A percentile compares a stretch with the other conserved stretches of the same genome.
These are phyloP conservation scores for Dreissena polymorpha DNA, from an alignment of 1,140 invertebrate species.

Conservation along the genomic window DNA sequence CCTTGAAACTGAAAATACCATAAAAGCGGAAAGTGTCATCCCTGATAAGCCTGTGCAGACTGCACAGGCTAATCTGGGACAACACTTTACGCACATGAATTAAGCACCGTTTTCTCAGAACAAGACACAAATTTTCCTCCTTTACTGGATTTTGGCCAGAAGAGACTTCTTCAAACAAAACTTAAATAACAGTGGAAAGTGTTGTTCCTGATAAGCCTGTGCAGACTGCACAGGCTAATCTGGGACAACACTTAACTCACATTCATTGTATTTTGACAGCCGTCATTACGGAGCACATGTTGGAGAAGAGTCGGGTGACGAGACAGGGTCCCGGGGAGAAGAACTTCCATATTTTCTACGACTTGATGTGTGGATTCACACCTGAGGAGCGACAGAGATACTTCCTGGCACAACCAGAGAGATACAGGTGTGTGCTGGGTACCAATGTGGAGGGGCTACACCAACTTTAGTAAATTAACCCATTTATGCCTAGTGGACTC, in stretches of 20 bases:
- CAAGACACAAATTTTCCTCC: too few species aligned
- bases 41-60: too few species aligned
- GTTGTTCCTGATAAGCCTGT: not conserved
- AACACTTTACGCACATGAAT: too few species aligned
- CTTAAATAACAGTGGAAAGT: not conserved
- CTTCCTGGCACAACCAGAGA: constrained; percentile 61
- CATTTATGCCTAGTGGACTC: too few species aligned
- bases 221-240: not conserved
- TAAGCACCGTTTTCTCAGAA: too few species aligned
- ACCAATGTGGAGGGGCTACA: not conserved
- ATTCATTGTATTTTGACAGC: constrained; percentile 52
- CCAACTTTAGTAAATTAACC: too few species aligned
- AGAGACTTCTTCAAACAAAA: not conserved
- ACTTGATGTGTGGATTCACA: constrained; percentile 84
- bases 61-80: too few species aligned
- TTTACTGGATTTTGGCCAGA: not conserved
- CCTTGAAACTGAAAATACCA: too few species aligned
- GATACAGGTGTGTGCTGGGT: constrained; percentile 65
- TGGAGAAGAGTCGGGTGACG: constrained; percentile 96
- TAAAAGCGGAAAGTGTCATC: too few species aligned
- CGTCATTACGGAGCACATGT: constrained; percentile 80
- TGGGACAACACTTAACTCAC: not conserved
- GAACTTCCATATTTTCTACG: constrained; percentile 98
- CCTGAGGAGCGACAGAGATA: constrained; percentile 63
- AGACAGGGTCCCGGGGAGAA: constrained; percentile 91